Percentiles rank a stretch among this genome's conserved stretches.
These are phyloP conservation scores for Tetramorium bicarinatum DNA, from an alignment of 2,888 invertebrate genomes.

Conservation along the genomic window DNA sequence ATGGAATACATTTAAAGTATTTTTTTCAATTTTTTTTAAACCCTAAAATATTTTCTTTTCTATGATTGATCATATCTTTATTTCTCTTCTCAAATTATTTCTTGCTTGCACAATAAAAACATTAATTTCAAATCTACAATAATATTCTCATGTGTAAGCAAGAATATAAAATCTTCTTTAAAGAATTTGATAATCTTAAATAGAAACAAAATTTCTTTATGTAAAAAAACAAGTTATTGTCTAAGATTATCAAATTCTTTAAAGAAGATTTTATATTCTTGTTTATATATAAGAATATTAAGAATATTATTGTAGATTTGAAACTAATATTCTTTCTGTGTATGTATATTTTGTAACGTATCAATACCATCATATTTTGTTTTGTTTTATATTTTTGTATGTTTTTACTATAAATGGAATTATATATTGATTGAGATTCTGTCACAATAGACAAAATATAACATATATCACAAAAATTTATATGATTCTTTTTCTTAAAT, in stretches of 20 bases:
- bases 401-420: neutral
- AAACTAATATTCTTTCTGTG: too few relatives aligned
- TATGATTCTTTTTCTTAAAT: too few relatives aligned
- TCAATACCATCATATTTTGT: neutral
- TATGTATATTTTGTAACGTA: neutral
- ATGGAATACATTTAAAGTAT: neutral
- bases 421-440: neutral
- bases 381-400: neutral
- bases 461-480: neutral
- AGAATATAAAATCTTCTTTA: too few relatives aligned
- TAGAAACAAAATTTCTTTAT: too few relatives aligned
- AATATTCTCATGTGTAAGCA: too few relatives aligned
- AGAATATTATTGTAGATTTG: too few relatives aligned
- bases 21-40: slow-evolving; percentile 4
- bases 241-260: too few relatives aligned
- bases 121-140: too few relatives aligned
- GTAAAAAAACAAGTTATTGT: too few relatives aligned
- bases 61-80: neutral
- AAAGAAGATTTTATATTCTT: too few relatives aligned
- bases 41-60: neutral
- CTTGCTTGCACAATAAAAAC: neutral
- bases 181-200: too few relatives aligned
- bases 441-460: neutral
- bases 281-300: too few relatives aligned
- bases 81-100: neutral